Conservation (phyloP, 2,888 invertebrate genomes). For the Caenorhabditis japonica region DNA sequence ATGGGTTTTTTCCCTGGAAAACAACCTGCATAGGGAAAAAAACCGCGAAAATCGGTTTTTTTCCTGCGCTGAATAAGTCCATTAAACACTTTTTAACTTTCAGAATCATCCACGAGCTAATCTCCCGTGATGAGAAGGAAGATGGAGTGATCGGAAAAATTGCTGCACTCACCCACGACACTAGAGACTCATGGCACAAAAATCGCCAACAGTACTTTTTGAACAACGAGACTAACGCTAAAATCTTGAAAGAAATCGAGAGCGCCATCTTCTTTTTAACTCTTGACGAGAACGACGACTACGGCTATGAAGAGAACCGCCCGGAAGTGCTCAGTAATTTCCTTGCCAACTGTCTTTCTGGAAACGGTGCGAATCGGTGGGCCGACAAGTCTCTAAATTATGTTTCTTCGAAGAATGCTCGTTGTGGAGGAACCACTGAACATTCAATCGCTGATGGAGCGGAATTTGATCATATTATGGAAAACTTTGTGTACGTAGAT, state of each 20-base stretch:
- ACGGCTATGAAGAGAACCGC: conserved; percentile 59
- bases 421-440: conserved; percentile 70
- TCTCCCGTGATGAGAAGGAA: conserved; percentile 59
- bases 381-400: conserved; percentile 74
- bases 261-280: conserved; percentile 65
- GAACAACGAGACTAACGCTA: conserved; percentile 60
- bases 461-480: conserved; percentile 74
- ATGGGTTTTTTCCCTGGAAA: no score
- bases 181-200: conserved; percentile 63
- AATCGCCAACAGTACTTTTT: conserved; percentile 72
- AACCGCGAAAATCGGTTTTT: no score
- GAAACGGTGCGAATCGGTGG: conserved; percentile 72
- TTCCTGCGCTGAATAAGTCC: no score
- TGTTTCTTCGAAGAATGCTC: conserved; percentile 60
- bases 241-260: conserved; percentile 68
- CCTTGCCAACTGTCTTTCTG: conserved; percentile 65
- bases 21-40: no score
- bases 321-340: conserved; percentile 55
- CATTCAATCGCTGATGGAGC: conserved; percentile 73
- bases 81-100: conserved; percentile 13
- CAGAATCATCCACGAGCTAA: conserved; percentile 69
- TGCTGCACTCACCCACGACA: conserved; percentile 68
- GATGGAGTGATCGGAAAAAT: conserved; percentile 57
- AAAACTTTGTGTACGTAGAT: conserved; percentile 70
- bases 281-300: conserved; percentile 64